Evolutionary conservation across 2,113 vertebrate species (phyloP).

Genomic region (Porphyrio hochstetteri): DNA sequence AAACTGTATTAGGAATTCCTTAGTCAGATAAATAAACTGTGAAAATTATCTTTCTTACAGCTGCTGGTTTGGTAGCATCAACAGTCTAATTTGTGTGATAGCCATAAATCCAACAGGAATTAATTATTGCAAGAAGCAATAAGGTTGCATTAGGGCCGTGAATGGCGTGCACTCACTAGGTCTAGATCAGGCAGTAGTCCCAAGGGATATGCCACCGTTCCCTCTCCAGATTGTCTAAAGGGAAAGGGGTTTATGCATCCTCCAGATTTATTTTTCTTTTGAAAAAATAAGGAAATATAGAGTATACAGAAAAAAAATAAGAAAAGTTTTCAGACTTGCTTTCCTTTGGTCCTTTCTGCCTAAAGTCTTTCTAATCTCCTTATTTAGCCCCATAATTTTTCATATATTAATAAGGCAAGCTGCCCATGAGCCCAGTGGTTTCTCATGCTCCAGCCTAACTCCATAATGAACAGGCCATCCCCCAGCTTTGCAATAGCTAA

Average conservation of each 20-base stretch:
- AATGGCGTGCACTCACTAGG: neutral
- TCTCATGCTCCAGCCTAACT: neutral
- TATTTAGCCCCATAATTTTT: neutral
- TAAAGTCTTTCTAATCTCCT: neutral
- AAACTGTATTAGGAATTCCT: neutral
- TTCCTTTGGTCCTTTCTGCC: neutral
- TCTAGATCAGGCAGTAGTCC: neutral
- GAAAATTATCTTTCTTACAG: neutral
- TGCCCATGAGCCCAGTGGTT: fast-evolving
- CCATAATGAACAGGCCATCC: neutral
- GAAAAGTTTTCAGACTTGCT: neutral
- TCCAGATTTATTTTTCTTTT: neutral
- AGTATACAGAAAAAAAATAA: neutral
- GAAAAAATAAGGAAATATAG: neutral
- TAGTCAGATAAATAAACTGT: neutral
- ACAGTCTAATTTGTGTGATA: neutral
- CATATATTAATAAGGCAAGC: neutral
- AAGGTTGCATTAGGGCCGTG: neutral
- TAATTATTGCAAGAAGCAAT: neutral
- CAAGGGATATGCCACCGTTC: neutral
- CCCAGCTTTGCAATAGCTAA: neutral
- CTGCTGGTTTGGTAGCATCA: neutral
- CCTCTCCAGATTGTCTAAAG: neutral
- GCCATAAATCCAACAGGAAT: neutral
- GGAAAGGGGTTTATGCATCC: neutral